Base-by-base conservation (phyloP, 2,888 invertebrate genomes). In the Lycophotia porphyrea region DNA sequence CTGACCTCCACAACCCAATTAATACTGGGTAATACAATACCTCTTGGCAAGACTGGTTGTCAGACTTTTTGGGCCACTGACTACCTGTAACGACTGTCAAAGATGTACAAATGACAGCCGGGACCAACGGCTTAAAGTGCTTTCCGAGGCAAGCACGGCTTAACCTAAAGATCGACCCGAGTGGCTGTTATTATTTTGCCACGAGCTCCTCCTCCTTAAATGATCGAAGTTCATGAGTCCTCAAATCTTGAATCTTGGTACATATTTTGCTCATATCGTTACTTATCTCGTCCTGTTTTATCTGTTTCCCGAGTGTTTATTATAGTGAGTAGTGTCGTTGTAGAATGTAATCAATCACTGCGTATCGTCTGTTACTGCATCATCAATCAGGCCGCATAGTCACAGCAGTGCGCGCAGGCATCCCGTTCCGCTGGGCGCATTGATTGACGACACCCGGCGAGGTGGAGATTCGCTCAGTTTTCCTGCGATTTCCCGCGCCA, bases 401-500 rank as follows among this genome's bases (percentile, higher is more conserved):
- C 81, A 42, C 47, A 70, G 39, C 71, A 24, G 36, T 36, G 79
- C 74, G 82, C 78, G 67, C 80, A 85, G 88, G 89, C 89, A 90
- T 92, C 88, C 84, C 91, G 94, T 94, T 94, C 91, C 93, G 93
- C 87, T 91, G 89, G 68, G 82, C 89, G 92, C 88, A 77, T 88
- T 90, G 91, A 92, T 92, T 90, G 92, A 90, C 89, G 87, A 82
- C 84, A 84, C 88, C 81, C 84, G 81, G 82, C 87, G 87, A 83
- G 86, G 81, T 84, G 79, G 82, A 87, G 87, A 88, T 82, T 90
- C 87, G 85, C 87, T 87, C 86, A 91, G 91, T 94, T 95, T 95
- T 94, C 93, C 92, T 88, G 90, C 92, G 95, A 95, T 96, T 96
- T 95, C 95, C 95, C 95, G 93, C 90, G 88, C 83, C 87, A 85